Base-by-base conservation (phyloP, 2,797 vertebrate species). In the Danio choprae region DNA sequence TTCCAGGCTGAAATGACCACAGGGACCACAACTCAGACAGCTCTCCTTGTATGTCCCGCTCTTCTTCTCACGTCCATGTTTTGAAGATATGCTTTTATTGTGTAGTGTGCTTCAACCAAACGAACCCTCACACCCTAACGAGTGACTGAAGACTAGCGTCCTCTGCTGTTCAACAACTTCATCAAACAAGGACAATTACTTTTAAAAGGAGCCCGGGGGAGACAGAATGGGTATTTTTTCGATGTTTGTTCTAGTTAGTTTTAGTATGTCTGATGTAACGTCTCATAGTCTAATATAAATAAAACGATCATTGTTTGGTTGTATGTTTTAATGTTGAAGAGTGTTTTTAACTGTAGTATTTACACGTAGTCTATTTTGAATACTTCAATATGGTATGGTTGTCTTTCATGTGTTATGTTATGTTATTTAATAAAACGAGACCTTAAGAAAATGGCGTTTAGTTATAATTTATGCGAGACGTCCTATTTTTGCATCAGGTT, bases 371-470 rank as follows among this genome's bases (percentile, higher is more conserved):
- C 29, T 58, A 7, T 18, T 67, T 67, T 46, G 15, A 59, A 46
- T 48, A 7, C 29, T 44, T 64, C 2, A 64, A 16, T 51, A 53
- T 50, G 10, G 15, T 6, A 62, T 63, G 48, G 2, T 46, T 22
- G 79, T 46, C 8, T 29, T 59, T 73, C 18, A 9, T 74, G 87
- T 88, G 84, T 93, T 92, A 89, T 85, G 87, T 90, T 38, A 91
- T 29, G 91, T 90, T 90, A 92, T 91, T 74, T 20, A 87, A 85
- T 82, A 81, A 78, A 83, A 53, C 53, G 2, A 55, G 18, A 65
- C 6, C 4, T 29, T 11, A 13, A 55, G 3, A 67, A 77, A 64
- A 20, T 8, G 20, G 29, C 29, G 13, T 36, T 43, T 64, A 63
- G 38, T 15, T 43, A 29, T 29, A 1, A 29, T 29, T n/a, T 29